These are phyloP conservation scores for Zaprionus nigranus DNA, from an alignment of 1,140 invertebrate genomes.

Conservation along the genomic window DNA sequence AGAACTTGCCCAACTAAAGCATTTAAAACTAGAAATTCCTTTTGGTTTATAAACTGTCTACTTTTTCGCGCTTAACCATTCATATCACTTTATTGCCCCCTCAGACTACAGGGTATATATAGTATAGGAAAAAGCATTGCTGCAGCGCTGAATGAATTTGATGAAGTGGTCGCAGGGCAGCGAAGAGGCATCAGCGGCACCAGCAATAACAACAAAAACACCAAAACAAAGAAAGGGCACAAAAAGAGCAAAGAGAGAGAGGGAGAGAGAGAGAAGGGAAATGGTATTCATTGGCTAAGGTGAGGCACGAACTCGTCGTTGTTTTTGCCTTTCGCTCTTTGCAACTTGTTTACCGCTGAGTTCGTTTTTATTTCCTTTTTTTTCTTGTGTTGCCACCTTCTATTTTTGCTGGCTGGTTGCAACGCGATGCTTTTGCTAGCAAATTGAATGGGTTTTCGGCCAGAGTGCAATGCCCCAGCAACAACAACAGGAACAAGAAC, in stretches of 20 bases:
- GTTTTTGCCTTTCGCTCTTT: constrained; percentile 73
- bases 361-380: constrained; percentile 23
- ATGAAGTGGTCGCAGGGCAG: constrained; percentile 71
- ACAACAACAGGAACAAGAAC: constrained; percentile 28
- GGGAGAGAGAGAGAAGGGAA: constrained; percentile 33
- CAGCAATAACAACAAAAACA: background rate
- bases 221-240: background rate
- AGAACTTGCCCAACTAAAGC: background rate
- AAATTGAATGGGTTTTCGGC: constrained; percentile 74
- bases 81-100: background rate
- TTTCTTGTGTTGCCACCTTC: constrained; percentile 8
- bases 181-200: constrained; percentile 4
- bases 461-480: constrained; percentile 59
- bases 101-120: constrained; percentile 42
- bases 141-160: constrained; percentile 74
- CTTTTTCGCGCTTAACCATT: background rate
- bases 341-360: constrained; percentile 72
- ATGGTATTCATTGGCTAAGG: constrained; percentile 48
- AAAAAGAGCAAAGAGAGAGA: constrained; percentile 31
- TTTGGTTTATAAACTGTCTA: background rate
- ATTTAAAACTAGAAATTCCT: background rate
- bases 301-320: constrained; percentile 41
- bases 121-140: constrained; percentile 15
- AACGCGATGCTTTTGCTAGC: constrained; percentile 51
- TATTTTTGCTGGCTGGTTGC: constrained; percentile 29